Base-by-base conservation (phyloP, 2,888 invertebrate species). In the Ornithoptera alexandrae region DNA sequence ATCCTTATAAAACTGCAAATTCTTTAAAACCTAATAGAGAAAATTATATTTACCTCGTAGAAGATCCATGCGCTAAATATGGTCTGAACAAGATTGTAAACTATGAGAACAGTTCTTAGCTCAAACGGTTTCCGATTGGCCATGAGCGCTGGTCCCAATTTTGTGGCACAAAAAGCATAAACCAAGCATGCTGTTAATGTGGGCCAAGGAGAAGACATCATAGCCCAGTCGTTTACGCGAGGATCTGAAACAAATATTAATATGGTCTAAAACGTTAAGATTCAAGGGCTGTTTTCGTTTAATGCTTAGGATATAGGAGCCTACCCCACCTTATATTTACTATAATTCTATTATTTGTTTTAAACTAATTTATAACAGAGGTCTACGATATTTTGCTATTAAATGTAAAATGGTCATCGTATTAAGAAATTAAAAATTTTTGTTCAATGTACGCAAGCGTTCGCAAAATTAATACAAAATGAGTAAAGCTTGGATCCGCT, bases 51-150 rank as follows among this genome's bases (percentile, higher is more conserved):
- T 75, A 98, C 98, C 96, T 98, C 97, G 86, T 97, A 96, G 92
- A 97, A 98, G 87, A 98, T 95, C 96, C 97, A 98, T 73, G 96
- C 94, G 83, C 98, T 98, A 89, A 98, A 96, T 77, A 97, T 81
- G 46, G 98, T 98, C 94, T 98, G 98, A 81, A 96, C 94, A 75
- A 97, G 93, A 91, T 98, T 98, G 89, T 98, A 98, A 75, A 96
- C 88, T 77, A 98, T 95, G 83, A 98, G 94, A 70, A 96, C 85
- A 78, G 94, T 94, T 78, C 97, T 94, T 74, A 98, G 93, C 82
- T 97, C 95, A 90, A 97, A 95, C 60, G 98, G 97, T 90, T 97
- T 97, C 74, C 97, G 94, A 85, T 97, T 96, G 79, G 96, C 96
- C 98, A 98, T 98, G 69, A 97, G 86, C 79, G 94, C 93, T 65